phyloP scores from a whole-genome alignment of 1,140 invertebrate species.

The Cepaea nemoralis region DNA sequence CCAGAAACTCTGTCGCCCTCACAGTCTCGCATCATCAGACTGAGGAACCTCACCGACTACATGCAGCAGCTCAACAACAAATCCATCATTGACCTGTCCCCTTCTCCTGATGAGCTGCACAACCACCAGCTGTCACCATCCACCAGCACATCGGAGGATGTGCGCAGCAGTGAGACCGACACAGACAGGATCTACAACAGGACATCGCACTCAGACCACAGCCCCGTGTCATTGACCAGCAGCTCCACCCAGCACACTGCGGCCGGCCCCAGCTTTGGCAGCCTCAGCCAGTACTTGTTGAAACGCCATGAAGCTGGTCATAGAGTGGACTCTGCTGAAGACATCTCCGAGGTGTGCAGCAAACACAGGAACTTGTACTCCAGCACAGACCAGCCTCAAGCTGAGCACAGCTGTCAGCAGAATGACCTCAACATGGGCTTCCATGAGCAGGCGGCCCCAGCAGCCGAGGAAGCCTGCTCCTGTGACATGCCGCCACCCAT shows the following conservation, averaged over 20 bases:
- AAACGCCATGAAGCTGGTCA: slow-evolving; percentile 48
- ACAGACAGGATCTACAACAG: slow-evolving; percentile 51
- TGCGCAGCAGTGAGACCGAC: slow-evolving; percentile 62
- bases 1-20: slow-evolving; percentile 55
- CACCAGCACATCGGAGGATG: slow-evolving; percentile 59
- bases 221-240: slow-evolving; percentile 59
- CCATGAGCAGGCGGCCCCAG: too few relatives aligned
- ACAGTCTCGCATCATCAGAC: slow-evolving; percentile 58
- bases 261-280: slow-evolving; percentile 56
- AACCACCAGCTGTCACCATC: slow-evolving; percentile 59
- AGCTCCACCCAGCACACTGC: slow-evolving; percentile 51
- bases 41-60: slow-evolving; percentile 61
- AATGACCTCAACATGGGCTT: slow-evolving; percentile 2
- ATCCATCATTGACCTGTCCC: slow-evolving; percentile 64
- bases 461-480: slow-evolving; percentile 36
- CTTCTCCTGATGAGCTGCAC: slow-evolving; percentile 63
- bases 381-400: neutral
- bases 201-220: slow-evolving; percentile 57
- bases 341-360: slow-evolving; percentile 29
- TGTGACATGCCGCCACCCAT: slow-evolving; percentile 64
- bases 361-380: neutral
- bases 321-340: slow-evolving; percentile 39
- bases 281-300: slow-evolving; percentile 60
- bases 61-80: slow-evolving; percentile 55
- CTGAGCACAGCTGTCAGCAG: too few relatives aligned